A percentile compares a stretch with the other conserved stretches of the same genome.
Evolutionary conservation across 1,140 invertebrate species (phyloP).

Genomic region (Thaumatotibia leucotreta): DNA sequence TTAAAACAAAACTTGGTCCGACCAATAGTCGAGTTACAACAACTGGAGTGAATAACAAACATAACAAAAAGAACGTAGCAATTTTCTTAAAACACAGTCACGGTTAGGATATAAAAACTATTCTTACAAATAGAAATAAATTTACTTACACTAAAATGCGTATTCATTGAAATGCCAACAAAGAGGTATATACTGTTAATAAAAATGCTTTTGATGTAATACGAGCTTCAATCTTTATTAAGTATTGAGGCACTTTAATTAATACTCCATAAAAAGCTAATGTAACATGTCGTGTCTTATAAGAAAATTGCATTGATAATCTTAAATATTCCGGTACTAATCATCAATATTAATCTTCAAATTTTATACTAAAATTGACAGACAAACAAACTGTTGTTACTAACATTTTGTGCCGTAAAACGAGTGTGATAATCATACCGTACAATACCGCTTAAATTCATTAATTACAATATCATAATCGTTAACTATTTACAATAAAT

Average conservation of each 20-base stretch:
- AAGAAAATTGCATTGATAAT: slow-evolving; percentile 9
- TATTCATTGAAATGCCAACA: neutral
- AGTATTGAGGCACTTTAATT: slow-evolving; percentile 5
- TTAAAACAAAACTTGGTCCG: slow-evolving; percentile 30
- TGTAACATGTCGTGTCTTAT: slow-evolving; percentile 7
- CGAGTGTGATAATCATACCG: slow-evolving; percentile 67
- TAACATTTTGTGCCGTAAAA: slow-evolving; percentile 75
- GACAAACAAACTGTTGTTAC: slow-evolving; percentile 62
- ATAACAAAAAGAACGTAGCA: slow-evolving; percentile 14
- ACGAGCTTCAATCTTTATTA: neutral
- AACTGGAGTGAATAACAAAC: slow-evolving; percentile 19
- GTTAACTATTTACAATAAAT: slow-evolving; percentile 72
- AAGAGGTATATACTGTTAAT: neutral
- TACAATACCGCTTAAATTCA: slow-evolving; percentile 53
- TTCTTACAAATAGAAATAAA: slow-evolving; percentile 11
- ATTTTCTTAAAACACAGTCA: slow-evolving; percentile 18
- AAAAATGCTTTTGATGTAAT: neutral
- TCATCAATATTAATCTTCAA: slow-evolving; percentile 45
- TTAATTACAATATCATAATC: slow-evolving; percentile 36
- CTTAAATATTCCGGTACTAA: slow-evolving; percentile 36
- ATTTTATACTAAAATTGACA: slow-evolving; percentile 71
- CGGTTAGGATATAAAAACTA: slow-evolving; percentile 6
- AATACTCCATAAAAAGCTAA: slow-evolving; percentile 3
- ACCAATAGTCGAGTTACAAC: slow-evolving; percentile 18
- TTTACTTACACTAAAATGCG: slow-evolving; percentile 5